These are phyloP conservation scores for Phocides pigmalion DNA, from an alignment of 1,140 invertebrate genomes.

Conservation along the genomic window DNA sequence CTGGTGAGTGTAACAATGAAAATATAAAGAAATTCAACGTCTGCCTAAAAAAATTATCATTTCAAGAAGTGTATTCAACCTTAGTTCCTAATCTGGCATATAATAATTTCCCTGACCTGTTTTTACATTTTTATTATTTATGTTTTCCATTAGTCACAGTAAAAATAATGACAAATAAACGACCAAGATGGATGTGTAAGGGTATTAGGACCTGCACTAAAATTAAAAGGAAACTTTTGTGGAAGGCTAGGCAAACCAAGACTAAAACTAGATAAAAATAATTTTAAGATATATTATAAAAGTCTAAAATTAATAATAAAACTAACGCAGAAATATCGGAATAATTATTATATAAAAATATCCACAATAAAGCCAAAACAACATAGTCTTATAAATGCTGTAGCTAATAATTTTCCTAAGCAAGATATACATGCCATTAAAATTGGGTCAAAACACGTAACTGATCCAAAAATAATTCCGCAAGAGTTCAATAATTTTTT, in stretches of 20 bases:
- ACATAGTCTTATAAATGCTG: neutral
- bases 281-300: conserved; percentile 1
- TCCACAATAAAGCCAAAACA: neutral
- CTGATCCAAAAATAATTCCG: neutral
- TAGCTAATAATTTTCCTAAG: neutral
- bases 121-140: conserved; percentile 15
- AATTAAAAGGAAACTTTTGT: conserved; percentile 6
- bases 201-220: neutral
- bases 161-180: conserved; percentile 9
- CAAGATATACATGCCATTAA: too few relatives aligned
- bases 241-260: neutral
- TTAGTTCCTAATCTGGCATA: conserved; percentile 1
- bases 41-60: neutral
- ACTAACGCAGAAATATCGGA: neutral
- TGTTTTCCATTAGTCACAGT: conserved; percentile 1
- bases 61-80: neutral
- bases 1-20: conserved; percentile 1
- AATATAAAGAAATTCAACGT: neutral
- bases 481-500: conserved; percentile 4
- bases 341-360: conserved; percentile 12
- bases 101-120: neutral
- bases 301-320: conserved; percentile 1
- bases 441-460: neutral
- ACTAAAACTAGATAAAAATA: neutral
- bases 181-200: neutral